Evolutionary conservation across 2,797 vertebrate species (phyloP), one percentile per base, ranked within the genome.

Genomic region (Crenuchus spilurus): DNA sequence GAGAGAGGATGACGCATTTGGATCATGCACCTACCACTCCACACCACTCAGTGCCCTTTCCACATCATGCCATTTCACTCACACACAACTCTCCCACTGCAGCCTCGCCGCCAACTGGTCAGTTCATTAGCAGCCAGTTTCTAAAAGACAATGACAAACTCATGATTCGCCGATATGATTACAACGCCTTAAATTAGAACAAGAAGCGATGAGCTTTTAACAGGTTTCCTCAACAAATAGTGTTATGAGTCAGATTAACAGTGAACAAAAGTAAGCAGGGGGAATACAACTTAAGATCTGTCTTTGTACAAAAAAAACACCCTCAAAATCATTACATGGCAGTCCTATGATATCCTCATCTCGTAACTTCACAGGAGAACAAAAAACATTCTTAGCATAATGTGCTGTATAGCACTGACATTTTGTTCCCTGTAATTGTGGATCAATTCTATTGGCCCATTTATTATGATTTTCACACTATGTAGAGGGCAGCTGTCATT

Each of bases 1-100:
- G 35, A 66, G 62, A 77, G 62, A 52, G 75, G 68, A 72, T 77
- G 75, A 77, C 75, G 75, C 75, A 77, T 77, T 77, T 77, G 75
- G 75, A 77, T 77, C 75, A 52, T 42, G 62, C 44, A 67, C 52
- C 52, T 70, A 66, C 52, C 69, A 66, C 69, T 77, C 69, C 44
- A 44, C 57, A 64, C 68, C 52, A 72, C 68, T 72, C 75, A 66
- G 33, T 70, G 61, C 48, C 69, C 75, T 72, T 72, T 72, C 68
- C 54, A 66, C 72, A 77, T 77, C 62, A 66, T 60, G 61, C 61
- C 62, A 37, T 66, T 72, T 77, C 69, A 66, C 52, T 72, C 26
- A 9, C 42, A 49, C 63, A 42, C 55, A 41, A 42, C 33, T n/a
- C 69, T 77, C 68, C 74, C 48, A 58, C 52, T 64, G 39, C 68